Conservation (phyloP, 2,113 vertebrate genomes). For the Apteryx mantelli region DNA sequence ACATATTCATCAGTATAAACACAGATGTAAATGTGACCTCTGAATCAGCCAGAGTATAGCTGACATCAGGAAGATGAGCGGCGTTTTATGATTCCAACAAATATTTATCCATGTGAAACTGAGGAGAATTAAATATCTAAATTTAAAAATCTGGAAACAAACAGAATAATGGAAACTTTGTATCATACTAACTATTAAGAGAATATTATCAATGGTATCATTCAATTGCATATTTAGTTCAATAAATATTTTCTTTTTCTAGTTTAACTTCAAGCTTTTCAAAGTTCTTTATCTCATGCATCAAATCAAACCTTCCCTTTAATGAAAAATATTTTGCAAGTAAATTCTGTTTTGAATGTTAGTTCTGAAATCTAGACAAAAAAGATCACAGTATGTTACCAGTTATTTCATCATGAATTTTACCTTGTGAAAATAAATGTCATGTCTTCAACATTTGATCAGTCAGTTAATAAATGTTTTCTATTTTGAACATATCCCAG, state of each 20-base stretch:
- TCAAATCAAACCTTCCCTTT: background rate
- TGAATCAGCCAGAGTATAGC: background rate
- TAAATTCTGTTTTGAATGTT: background rate
- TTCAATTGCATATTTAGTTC: background rate
- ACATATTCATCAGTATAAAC: too few relatives aligned
- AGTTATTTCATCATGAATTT: conserved; percentile 8
- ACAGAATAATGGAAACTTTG: background rate
- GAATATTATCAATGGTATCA: background rate
- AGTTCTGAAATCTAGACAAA: conserved; percentile 19
- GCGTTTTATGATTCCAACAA: background rate
- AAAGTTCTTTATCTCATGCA: background rate
- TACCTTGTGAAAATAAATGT: background rate
- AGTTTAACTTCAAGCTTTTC: conserved; percentile 14
- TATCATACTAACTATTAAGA: background rate
- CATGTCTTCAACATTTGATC: conserved; percentile 25
- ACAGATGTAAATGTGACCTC: background rate
- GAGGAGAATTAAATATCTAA: conserved; percentile 20
- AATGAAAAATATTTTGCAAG: conserved; percentile 8
- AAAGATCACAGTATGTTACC: background rate
- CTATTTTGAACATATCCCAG: background rate
- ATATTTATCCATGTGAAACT: background rate
- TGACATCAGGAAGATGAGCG: background rate
- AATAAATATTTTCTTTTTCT: background rate
- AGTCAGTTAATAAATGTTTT: background rate
- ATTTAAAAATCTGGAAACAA: conserved; percentile 10